A percentile compares a stretch with the other conserved stretches of the same genome.
Conservation (phyloP, 2,113 vertebrate species). For the Seriola aureovittata region DNA sequence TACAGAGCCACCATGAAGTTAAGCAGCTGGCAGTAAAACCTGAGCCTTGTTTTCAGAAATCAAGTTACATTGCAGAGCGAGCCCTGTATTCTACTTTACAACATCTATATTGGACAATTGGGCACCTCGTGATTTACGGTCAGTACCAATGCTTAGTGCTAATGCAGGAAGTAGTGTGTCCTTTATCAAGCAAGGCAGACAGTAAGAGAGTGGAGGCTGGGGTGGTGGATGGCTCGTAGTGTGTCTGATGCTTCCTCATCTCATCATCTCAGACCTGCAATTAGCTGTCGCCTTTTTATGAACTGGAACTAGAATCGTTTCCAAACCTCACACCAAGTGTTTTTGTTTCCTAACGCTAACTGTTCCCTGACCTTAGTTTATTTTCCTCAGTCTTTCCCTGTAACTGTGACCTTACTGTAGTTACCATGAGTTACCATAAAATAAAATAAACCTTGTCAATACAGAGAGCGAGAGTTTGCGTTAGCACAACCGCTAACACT, state of each 20-base stretch:
- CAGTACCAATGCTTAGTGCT: neutral
- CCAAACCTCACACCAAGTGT: neutral
- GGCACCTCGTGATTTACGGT: neutral
- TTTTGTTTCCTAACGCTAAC: neutral
- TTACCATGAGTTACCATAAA: neutral
- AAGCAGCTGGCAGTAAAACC: neutral
- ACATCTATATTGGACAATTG: neutral
- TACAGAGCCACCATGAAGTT: neutral
- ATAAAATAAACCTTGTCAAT: neutral
- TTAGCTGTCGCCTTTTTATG: neutral
- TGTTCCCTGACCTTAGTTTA: neutral
- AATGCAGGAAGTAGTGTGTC: neutral
- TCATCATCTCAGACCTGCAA: too few relatives aligned
- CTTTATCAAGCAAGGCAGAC: neutral
- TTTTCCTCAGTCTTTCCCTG: neutral
- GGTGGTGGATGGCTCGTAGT: neutral
- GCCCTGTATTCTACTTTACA: neutral
- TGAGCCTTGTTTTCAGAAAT: slow-evolving; percentile 7
- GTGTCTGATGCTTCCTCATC: neutral
- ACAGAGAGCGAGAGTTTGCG: too few relatives aligned
- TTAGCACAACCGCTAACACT: too few relatives aligned
- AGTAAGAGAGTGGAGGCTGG: neutral
- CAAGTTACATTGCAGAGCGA: neutral
- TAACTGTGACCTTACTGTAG: neutral
- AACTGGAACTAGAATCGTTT: neutral